Evolutionary conservation across 1,140 invertebrate genomes (phyloP).

Genomic region (Eciton burchellii): DNA sequence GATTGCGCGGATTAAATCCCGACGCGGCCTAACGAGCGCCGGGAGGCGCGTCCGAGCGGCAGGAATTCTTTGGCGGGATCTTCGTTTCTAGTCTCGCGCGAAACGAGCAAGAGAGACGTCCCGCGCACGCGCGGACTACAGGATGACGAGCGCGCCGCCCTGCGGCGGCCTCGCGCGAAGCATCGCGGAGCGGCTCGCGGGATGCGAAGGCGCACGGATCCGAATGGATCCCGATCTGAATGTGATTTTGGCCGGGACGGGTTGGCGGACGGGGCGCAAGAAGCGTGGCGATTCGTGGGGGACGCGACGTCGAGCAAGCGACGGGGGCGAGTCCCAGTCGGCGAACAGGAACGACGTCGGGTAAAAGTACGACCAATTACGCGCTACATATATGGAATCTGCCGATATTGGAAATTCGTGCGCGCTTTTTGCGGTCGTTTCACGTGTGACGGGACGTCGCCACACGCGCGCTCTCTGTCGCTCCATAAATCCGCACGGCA

Average conservation of each 20-base stretch:
- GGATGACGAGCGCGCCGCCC: constrained; percentile 24
- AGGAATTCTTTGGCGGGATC: not conserved
- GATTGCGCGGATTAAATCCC: too few relatives aligned
- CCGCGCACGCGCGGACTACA: constrained; percentile 19
- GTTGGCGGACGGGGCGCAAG: constrained; percentile 54
- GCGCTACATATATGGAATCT: constrained; percentile 81
- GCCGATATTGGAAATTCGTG: constrained; percentile 67
- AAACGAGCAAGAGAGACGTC: not conserved
- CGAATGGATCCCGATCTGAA: constrained; percentile 74
- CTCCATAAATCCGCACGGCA: constrained; percentile 13
- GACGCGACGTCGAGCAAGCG: constrained; percentile 28
- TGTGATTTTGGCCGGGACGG: constrained; percentile 76
- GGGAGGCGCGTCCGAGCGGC: too few relatives aligned
- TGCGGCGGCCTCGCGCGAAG: not conserved
- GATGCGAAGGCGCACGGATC: too few relatives aligned
- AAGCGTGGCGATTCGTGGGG: constrained; percentile 68
- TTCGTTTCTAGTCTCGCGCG: not conserved
- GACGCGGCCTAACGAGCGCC: too few relatives aligned
- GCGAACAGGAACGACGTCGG: constrained; percentile 68
- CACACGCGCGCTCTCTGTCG: not conserved
- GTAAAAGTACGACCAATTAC: constrained; percentile 83
- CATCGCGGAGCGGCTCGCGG: constrained; percentile 58
- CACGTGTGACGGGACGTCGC: not conserved
- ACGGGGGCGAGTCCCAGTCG: constrained; percentile 35
- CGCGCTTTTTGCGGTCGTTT: constrained; percentile 52